Base-by-base conservation (phyloP, 2,888 invertebrate species). In the Erannis defoliaria region DNA sequence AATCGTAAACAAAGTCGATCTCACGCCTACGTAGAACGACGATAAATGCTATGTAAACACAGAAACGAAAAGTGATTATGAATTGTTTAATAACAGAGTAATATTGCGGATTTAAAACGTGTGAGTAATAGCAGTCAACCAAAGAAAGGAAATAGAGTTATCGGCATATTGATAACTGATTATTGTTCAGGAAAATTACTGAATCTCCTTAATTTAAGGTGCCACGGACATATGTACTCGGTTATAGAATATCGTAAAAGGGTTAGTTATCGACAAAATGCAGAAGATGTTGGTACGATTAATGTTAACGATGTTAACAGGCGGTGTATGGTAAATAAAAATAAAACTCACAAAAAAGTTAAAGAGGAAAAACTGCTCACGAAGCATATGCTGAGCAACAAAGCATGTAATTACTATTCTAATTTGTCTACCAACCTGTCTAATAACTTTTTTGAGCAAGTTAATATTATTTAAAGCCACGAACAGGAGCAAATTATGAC, bases 1-100 rank as follows among this genome's bases (percentile, higher is more conserved):
- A 74, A 70, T 72, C 67, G 71, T 70, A 76, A 79, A 75, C 75
- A 75, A 70, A 76, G 74, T 76, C 72, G 74, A 76, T 79, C 80
- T 74, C 75, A 74, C 72, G 74, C 76, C 75, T 72, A 71, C 71
- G 64, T 67, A 75, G 67, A 74, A 70, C 62, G 55, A 68, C 69
- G 72, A 75, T 76, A 75, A 74, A 74, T 71, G 66, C 66, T 67
- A 40, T 38, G 62, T 64, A 66, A 62, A 62, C 56, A 57, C 19
- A 53, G 56, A 57, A 62, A 62, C 51, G 48, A 62, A 62, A 56
- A 62, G 62, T 57, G 53, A 62, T 54, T 37, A 53, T 26, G 40
- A 26, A n/a, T 38, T 42, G 40, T 33, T 48, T 53, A 53, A 40
- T 42, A 42, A 19, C 40, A 50, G 26, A 49, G 37, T 37, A 50